Conservation (phyloP, 2,797 vertebrate species). For the Eulemur coronatus region DNA sequence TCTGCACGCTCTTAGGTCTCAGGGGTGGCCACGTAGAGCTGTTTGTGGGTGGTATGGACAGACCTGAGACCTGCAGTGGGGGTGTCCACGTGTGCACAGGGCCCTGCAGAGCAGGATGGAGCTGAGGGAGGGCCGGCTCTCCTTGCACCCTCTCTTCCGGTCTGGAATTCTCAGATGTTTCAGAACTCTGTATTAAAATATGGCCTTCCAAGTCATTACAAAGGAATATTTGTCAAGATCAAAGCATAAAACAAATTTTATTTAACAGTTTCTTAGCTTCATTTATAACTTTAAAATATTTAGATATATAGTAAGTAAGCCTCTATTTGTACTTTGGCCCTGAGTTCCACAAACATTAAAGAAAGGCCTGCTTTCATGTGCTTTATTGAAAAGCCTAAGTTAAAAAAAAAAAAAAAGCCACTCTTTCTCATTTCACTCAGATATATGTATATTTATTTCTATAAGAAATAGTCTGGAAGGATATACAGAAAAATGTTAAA, state of each 20-base stretch:
- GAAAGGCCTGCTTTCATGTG: background rate
- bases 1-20: background rate
- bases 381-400: background rate
- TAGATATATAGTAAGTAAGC: background rate
- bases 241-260: slow-evolving; percentile 10
- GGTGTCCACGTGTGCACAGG: background rate
- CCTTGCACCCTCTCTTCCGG: background rate
- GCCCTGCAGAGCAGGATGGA: background rate
- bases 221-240: background rate
- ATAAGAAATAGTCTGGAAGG: background rate
- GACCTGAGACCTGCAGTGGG: background rate
- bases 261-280: background rate
- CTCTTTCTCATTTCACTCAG: background rate
- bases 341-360: background rate
- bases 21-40: background rate
- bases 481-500: background rate
- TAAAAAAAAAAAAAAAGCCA: background rate
- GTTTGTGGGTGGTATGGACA: background rate
- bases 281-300: slow-evolving; percentile 4
- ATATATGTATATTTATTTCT: background rate
- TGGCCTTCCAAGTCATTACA: background rate
- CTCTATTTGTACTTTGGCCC: background rate
- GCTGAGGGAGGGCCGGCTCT: background rate
- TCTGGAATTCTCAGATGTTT: background rate
- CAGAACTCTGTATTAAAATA: slow-evolving; percentile 15